A percentile compares a stretch with the other conserved stretches of the same genome.
These are phyloP conservation scores for Alosa alosa DNA, from an alignment of 2,113 vertebrate species.

Conservation along the genomic window DNA sequence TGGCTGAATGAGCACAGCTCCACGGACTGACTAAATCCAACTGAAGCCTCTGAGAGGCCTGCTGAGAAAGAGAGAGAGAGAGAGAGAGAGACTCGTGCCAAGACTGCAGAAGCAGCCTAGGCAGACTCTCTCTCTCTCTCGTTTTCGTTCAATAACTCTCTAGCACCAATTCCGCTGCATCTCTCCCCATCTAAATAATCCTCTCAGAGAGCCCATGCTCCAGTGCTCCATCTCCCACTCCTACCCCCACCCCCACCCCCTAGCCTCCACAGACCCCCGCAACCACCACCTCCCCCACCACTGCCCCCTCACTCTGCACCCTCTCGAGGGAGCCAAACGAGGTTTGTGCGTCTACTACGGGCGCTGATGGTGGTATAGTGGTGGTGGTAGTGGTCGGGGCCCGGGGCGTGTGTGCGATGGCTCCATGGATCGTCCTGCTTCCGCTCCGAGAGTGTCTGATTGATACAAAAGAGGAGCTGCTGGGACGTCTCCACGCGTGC, in stretches of 20 bases:
- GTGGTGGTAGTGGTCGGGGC: neutral
- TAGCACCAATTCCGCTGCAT: neutral
- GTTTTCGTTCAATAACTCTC: neutral
- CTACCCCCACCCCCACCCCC: neutral
- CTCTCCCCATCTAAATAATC: neutral
- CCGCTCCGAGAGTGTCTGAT: slow-evolving; percentile 28
- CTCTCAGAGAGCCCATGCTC: neutral
- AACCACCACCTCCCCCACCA: neutral
- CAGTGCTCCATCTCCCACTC: neutral
- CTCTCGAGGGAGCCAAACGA: neutral
- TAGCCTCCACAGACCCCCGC: neutral
- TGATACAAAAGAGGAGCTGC: slow-evolving; percentile 34
- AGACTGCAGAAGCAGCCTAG: neutral
- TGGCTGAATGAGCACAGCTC: slow-evolving; percentile 2
- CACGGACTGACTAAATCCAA: neutral
- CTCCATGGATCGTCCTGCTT: slow-evolving; percentile 27
- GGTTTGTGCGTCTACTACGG: neutral
- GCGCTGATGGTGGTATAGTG: neutral
- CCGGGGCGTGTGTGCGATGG: slow-evolving; percentile 15
- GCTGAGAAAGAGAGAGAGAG: neutral
- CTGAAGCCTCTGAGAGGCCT: slow-evolving; percentile 3
- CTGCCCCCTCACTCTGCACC: neutral
- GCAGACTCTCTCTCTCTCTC: neutral
- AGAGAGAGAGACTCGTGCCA: neutral
- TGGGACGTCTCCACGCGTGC: slow-evolving; percentile 36